Conservation (phyloP, 2,113 vertebrate species). For the Ammodytes dubius region DNA sequence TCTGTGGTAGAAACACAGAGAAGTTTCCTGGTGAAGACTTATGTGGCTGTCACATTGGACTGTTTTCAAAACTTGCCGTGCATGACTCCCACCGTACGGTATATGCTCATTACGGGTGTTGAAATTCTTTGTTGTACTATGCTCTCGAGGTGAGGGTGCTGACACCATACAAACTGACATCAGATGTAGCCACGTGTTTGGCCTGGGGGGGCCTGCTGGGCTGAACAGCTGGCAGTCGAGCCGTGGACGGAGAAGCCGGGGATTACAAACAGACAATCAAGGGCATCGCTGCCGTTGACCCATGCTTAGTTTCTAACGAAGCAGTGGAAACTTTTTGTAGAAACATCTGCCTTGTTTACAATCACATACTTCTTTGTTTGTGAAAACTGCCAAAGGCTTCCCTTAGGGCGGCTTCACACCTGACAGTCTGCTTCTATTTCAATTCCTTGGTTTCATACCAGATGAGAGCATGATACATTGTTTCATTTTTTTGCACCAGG, state of each 20-base stretch:
- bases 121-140: constrained; percentile 31
- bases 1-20: constrained; percentile 27
- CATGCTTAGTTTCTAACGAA: neutral
- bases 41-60: constrained; percentile 43
- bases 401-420: too few species aligned
- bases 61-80: constrained; percentile 51
- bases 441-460: too few species aligned
- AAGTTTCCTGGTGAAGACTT: constrained; percentile 12
- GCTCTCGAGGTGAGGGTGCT: constrained; percentile 49
- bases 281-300: neutral
- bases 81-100: constrained; percentile 20
- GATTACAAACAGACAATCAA: constrained; percentile 55
- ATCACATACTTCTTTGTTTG: neutral
- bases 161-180: constrained; percentile 76
- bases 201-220: constrained; percentile 62
- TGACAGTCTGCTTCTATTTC: too few species aligned
- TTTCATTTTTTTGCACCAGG: too few species aligned
- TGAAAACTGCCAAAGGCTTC: too few species aligned
- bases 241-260: constrained; percentile 38
- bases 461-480: too few species aligned
- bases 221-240: constrained; percentile 70
- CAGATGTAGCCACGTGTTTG: constrained; percentile 65
- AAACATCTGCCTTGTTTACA: constrained; percentile 23
- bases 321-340: neutral
- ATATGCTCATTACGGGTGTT: constrained; percentile 55